phyloP scores from a whole-genome alignment of 2,888 invertebrate genomes.

The Hemithea aestivaria region DNA sequence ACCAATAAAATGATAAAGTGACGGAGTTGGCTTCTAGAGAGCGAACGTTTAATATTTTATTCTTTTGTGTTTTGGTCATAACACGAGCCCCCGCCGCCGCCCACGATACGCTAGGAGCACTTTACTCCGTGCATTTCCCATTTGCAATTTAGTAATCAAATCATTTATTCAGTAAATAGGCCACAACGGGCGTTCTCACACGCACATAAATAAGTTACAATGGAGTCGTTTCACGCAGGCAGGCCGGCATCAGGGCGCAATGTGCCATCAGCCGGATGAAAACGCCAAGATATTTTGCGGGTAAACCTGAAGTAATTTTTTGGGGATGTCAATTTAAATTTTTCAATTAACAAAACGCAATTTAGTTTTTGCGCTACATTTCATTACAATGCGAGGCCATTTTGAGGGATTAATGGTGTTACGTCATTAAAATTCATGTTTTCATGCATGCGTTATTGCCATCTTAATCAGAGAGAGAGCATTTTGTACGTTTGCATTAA shows the following conservation, averaged over 20 bases:
- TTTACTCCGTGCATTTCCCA: constrained; percentile 26
- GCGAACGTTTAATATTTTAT: constrained; percentile 27
- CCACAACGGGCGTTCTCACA: constrained; percentile 29
- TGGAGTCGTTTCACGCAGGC: constrained; percentile 22
- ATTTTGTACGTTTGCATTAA: no score
- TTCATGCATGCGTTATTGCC: not conserved
- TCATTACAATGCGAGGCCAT: not conserved
- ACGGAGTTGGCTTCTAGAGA: constrained; percentile 24
- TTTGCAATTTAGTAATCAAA: constrained; percentile 33
- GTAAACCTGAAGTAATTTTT: constrained; percentile 17
- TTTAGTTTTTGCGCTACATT: constrained; percentile 3
- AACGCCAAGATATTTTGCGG: constrained; percentile 22
- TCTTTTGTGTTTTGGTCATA: constrained; percentile 24
- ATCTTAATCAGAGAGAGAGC: no score
- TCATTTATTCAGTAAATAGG: constrained; percentile 33
- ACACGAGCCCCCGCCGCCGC: constrained; percentile 10
- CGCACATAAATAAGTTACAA: constrained; percentile 29
- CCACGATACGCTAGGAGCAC: constrained; percentile 14
- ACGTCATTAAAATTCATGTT: no score
- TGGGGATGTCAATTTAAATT: constrained; percentile 16
- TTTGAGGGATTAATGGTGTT: not conserved
- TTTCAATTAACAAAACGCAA: constrained; percentile 13
- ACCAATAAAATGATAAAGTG: constrained; percentile 37
- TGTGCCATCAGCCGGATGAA: constrained; percentile 22
- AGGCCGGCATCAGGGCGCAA: constrained; percentile 21